Conservation (phyloP, 2,797 vertebrate species). For the Manis pentadactyla region DNA sequence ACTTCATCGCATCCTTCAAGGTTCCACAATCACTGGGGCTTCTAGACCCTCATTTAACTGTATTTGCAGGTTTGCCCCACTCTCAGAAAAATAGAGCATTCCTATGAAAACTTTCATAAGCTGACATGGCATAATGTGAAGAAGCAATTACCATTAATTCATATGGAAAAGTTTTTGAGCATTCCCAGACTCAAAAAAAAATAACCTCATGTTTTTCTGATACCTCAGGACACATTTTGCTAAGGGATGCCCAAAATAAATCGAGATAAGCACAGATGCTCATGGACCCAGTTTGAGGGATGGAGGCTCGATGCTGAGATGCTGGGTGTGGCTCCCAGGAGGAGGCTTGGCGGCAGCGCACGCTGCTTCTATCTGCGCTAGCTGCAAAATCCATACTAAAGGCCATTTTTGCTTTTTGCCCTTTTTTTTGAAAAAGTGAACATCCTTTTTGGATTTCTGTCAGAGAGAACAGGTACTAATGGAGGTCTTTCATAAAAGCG, state of each 20-base stretch:
- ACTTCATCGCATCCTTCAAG: neutral
- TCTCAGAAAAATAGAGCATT: neutral
- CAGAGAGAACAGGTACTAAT: neutral
- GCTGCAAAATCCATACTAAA: neutral
- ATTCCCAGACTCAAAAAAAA: neutral
- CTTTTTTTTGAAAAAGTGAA: neutral
- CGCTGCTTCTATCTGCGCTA: neutral
- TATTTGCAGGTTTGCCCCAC: neutral
- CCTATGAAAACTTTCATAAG: neutral
- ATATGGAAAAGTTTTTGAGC: neutral
- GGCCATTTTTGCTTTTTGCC: neutral
- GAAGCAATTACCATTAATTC: neutral
- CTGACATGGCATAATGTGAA: neutral
- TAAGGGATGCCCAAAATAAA: neutral
- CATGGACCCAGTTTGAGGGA: neutral
- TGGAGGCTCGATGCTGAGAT: rapidly evolving
- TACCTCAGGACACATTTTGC: neutral
- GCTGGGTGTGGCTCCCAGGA: neutral
- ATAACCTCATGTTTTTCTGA: neutral
- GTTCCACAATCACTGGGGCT: neutral
- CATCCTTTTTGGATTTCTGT: neutral
- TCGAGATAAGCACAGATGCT: neutral
- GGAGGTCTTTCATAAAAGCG: neutral
- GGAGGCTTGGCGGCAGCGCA: neutral
- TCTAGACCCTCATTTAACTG: neutral